phyloP scores from a whole-genome alignment of 92 coral and sea anemone species.

The Parazoanthus swiftii region DNA sequence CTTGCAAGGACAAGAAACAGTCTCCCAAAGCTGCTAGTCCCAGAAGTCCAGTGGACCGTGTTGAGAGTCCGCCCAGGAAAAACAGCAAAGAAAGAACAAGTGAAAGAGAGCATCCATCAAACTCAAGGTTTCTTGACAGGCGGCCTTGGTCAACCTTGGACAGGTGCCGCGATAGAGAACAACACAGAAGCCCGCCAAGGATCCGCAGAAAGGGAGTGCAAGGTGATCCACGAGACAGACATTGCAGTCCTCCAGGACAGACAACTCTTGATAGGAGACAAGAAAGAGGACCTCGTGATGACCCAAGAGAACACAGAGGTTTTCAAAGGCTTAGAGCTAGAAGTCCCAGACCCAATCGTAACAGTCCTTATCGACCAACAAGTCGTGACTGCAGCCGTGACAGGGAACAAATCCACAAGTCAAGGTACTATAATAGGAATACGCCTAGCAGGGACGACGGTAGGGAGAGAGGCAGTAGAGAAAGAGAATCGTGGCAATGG shows the following conservation, averaged over 20 bases:
- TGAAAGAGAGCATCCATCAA: constrained; percentile 1
- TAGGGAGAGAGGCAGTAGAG: neutral
- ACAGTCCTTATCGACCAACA: neutral
- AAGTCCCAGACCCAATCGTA: neutral
- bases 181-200: constrained; percentile 4
- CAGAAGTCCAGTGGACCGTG: neutral
- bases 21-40: neutral
- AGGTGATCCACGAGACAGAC: neutral
- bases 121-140: neutral
- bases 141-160: neutral
- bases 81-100: neutral
- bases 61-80: neutral
- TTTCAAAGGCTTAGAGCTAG: neutral
- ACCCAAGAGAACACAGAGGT: neutral
- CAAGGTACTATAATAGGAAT: neutral
- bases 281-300: constrained; percentile 8
- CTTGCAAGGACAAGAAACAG: neutral
- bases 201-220: neutral
- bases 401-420: neutral
- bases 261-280: neutral
- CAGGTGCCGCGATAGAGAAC: neutral
- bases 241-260: neutral
- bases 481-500: neutral
- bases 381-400: neutral
- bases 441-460: neutral